Evolutionary conservation across 2,797 vertebrate genomes (phyloP).

Genomic region (Microcaecilia unicolor): DNA sequence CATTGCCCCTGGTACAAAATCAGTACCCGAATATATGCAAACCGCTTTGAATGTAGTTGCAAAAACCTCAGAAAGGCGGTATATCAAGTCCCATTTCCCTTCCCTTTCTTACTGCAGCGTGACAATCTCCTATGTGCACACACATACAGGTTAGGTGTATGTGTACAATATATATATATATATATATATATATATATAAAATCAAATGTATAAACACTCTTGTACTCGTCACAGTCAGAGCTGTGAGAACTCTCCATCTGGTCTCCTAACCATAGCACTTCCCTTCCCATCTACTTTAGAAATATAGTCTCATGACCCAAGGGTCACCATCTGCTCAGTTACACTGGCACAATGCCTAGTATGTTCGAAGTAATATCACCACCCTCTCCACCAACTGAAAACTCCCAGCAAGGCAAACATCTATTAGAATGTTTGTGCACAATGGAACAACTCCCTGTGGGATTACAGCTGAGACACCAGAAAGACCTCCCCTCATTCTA

Average conservation of each 20-base stretch:
- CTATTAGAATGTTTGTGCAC: conserved; percentile 48
- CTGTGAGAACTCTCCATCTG: conserved; percentile 51
- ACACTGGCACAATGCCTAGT: conserved; percentile 63
- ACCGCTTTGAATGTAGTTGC: no score
- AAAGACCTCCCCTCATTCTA: conserved; percentile 45
- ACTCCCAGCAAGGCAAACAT: conserved; percentile 45
- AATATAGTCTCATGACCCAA: conserved; percentile 63
- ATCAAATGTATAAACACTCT: conserved; percentile 11
- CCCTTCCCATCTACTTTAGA: conserved; percentile 54
- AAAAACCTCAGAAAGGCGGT: no score
- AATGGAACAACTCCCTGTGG: conserved; percentile 49
- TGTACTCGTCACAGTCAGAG: conserved; percentile 13
- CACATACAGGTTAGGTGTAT: no score
- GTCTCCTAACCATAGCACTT: conserved; percentile 49
- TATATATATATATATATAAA: no score
- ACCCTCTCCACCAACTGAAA: conserved; percentile 54
- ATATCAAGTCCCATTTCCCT: no score
- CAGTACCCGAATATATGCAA: no score
- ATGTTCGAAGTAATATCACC: conserved; percentile 52
- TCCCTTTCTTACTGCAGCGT: conserved; percentile 5
- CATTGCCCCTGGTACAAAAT: no score
- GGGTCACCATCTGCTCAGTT: conserved; percentile 77
- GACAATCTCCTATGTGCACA: conserved; percentile 31
- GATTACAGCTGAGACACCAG: conserved; percentile 47
- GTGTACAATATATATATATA: no score